Evolutionary conservation across 2,113 vertebrate genomes (phyloP), one percentile per base, ranked within the genome.

Genomic region (Lathamus discolor): DNA sequence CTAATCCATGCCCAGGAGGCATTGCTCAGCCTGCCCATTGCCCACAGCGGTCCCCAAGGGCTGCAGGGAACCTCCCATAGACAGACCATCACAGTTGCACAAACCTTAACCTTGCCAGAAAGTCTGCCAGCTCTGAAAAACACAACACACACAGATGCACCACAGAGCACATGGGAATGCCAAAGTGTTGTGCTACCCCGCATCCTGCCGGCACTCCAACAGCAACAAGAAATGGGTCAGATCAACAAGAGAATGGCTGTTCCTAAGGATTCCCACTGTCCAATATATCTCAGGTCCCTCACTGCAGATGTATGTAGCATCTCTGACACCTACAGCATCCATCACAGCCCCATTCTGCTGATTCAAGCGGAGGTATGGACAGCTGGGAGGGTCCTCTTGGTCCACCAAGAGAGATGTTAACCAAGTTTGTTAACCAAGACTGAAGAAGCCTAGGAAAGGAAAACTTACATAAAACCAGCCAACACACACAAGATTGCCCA

Each of bases 141-240:
- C 41, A 62, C 52, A 52, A 49, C 10, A 19, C 16, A 48, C 0
- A 4, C 8, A 49, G 16, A 44, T 0, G 1, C 14, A 41, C 49
- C 33, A 18, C 0, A 49, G 27, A 78, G 31, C 8, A 57, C 70
- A 54, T 9, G 79, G 54, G 14, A 46, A 28, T 4, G 12, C 25
- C 2, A 1, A 73, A 57, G 46, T 1, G 1, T 10, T 57, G 62
- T 0, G 1, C 48, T 24, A 31, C 17, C 22, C 59, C 4, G 6
- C 8, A 11, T 46, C 33, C 46, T 67, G 11, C 8, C 1, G 1
- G 52, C 5, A 4, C 35, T 20, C 20, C 1, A 2, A n/a, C 1
- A 1, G 37, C 63, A 44, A 51, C 13, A 44, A 68, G 35, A 62
- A 31, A 33, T 0, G 0, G 8, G 37, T 13, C 10, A 63, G 67